Evolutionary conservation across 2,888 invertebrate species (phyloP), one percentile per base, ranked within the genome.

Genomic region (Apamea monoglypha): DNA sequence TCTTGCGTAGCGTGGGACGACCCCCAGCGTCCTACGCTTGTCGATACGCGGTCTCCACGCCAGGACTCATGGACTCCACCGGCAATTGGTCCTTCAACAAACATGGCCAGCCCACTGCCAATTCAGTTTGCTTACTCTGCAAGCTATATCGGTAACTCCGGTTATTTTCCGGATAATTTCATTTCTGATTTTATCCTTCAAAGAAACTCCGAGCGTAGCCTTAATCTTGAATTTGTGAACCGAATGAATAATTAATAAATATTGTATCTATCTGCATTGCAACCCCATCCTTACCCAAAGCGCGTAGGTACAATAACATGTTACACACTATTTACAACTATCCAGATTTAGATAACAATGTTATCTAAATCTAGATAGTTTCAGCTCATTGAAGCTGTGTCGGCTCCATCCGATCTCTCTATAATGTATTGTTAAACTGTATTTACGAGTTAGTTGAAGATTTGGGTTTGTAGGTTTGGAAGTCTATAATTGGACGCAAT

Each of bases 321-420:
- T n/a, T n/a, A n/a, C n/a, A n/a, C n/a, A n/a, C n/a, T n/a, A n/a
- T n/a, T n/a, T n/a, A n/a, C n/a, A n/a, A n/a, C n/a, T n/a, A n/a
- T n/a, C n/a, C n/a, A n/a, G n/a, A n/a, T n/a, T n/a, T n/a, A n/a
- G n/a, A n/a, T n/a, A n/a, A n/a, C 75, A 76, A 61, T 67, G 70
- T 76, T 83, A 87, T 78, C 78, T 69, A 59, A 69, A 83, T 81
- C 87, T 14, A 78, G 87, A 81, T 87, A 61, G 68, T 53, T 77
- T 36, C 86, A 69, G 78, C 56, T 85, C 81, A 84, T 29, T 72
- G 78, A 44, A 69, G 70, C 76, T 53, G 63, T n/a, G 44, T 59
- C 21, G 66, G 75, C 69, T 56, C 36, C 44, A 74, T 63, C 56
- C 36, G 56, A 56, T 53, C 64, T 16, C 36, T 18, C 70, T 66